phyloP scores from a whole-genome alignment of 2,888 invertebrate genomes.

The Drosophila conformis region DNA sequence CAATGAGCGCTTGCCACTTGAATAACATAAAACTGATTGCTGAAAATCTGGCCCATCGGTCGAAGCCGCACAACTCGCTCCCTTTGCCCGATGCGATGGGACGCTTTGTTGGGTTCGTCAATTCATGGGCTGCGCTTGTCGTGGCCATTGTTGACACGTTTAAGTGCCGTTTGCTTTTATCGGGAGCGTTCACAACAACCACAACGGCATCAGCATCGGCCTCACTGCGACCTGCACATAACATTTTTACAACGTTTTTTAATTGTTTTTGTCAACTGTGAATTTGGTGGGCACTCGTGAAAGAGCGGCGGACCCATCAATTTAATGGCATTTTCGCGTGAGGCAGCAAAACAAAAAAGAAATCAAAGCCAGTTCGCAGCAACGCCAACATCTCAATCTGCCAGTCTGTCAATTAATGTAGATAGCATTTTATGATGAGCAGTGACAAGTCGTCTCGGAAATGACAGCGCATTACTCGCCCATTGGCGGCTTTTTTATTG shows the following conservation, averaged over 20 bases:
- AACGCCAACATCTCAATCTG: constrained; percentile 11
- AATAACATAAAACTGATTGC: constrained; percentile 80
- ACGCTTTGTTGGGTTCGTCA: constrained; percentile 69
- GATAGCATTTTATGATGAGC: constrained; percentile 78
- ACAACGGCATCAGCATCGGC: constrained; percentile 18
- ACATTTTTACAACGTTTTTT: constrained; percentile 75
- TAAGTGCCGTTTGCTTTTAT: constrained; percentile 80
- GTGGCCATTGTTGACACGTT: constrained; percentile 78
- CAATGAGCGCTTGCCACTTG: constrained; percentile 73
- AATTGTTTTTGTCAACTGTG: constrained; percentile 78
- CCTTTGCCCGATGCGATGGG: neutral
- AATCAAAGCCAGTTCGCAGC: constrained; percentile 62
- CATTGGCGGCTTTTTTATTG: constrained; percentile 74
- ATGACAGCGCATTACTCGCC: constrained; percentile 66
- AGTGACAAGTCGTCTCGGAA: constrained; percentile 71
- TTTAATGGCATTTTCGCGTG: constrained; percentile 75
- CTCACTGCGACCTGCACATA: constrained; percentile 60
- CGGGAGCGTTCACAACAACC: constrained; percentile 58
- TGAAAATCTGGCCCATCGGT: constrained; percentile 71
- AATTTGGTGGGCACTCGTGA: constrained; percentile 47
- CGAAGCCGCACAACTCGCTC: constrained; percentile 16
- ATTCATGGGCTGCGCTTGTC: constrained; percentile 70
- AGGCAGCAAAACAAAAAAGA: constrained; percentile 10
- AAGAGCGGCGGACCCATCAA: constrained; percentile 64
- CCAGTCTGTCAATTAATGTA: constrained; percentile 73